phyloP scores from a whole-genome alignment of 23 tunicate genomes.

The Oikopleura vanhoeffeni region DNA sequence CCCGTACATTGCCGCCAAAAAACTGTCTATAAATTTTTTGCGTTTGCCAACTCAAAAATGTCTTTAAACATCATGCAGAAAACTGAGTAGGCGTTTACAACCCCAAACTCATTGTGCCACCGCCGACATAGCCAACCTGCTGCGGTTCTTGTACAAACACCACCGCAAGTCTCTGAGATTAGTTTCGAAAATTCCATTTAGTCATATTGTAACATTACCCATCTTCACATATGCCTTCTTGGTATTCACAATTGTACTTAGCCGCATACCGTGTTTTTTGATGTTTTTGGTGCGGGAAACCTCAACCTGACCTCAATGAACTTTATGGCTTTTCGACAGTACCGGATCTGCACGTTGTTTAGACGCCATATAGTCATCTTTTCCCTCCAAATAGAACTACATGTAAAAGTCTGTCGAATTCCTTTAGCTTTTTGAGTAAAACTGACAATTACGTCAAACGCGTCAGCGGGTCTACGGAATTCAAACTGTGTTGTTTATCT shows the following conservation, averaged over 20 bases:
- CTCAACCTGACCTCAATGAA: no score
- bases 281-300: no score
- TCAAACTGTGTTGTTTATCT: background rate
- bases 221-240: background rate
- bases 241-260: background rate
- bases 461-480: background rate
- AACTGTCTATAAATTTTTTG: background rate
- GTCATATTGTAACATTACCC: background rate
- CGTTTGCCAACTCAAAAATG: background rate
- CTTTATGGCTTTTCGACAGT: no score
- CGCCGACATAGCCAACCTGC: background rate
- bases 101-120: background rate
- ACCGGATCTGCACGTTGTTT: no score
- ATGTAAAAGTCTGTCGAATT: no score
- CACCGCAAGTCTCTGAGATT: no score
- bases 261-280: no score
- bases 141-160: background rate
- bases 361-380: no score
- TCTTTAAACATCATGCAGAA: background rate
- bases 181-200: no score
- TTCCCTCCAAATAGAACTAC: no score
- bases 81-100: background rate
- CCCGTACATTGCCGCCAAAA: background rate
- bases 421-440: no score
- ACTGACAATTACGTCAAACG: no score